phyloP scores from a whole-genome alignment of 1,140 invertebrate genomes.

The Ostrea denselamellosa region DNA sequence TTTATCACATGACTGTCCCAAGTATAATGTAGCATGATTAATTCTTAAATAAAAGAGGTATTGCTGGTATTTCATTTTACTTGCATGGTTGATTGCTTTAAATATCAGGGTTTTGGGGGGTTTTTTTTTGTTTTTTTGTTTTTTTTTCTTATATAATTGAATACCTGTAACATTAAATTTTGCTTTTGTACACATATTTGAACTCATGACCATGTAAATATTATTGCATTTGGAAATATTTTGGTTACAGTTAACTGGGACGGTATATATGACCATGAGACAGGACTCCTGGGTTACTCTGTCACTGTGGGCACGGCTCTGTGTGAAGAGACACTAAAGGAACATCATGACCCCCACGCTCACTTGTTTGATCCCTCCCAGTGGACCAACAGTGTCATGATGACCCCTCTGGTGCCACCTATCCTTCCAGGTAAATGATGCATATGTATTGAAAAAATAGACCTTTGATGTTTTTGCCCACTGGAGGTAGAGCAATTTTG shows the following conservation, averaged over 20 bases:
- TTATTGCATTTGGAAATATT: not conserved
- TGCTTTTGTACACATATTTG: too few relatives aligned
- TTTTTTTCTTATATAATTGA: too few relatives aligned
- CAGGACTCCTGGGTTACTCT: conserved; percentile 66
- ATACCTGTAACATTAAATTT: too few relatives aligned
- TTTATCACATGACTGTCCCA: too few relatives aligned
- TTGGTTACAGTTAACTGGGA: conserved; percentile 66
- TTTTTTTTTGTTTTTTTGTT: too few relatives aligned
- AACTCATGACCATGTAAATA: too few relatives aligned
- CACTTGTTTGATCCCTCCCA: conserved; percentile 65
- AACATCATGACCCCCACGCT: conserved; percentile 64
- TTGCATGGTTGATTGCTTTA: too few relatives aligned
- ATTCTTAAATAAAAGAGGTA: too few relatives aligned
- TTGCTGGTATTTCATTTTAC: too few relatives aligned
- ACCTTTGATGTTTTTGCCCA: not conserved
- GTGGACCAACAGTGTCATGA: conserved; percentile 63
- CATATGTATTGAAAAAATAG: not conserved
- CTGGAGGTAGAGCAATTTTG: not conserved
- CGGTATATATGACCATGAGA: conserved; percentile 67
- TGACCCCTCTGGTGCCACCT: conserved; percentile 46
- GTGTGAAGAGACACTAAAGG: conserved; percentile 63
- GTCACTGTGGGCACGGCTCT: conserved; percentile 56
- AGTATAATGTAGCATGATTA: too few relatives aligned
- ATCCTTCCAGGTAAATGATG: conserved; percentile 14
- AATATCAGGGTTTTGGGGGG: too few relatives aligned